Evolutionary conservation across 2,888 invertebrate genomes (phyloP).

Genomic region (Chrysolina americana): DNA sequence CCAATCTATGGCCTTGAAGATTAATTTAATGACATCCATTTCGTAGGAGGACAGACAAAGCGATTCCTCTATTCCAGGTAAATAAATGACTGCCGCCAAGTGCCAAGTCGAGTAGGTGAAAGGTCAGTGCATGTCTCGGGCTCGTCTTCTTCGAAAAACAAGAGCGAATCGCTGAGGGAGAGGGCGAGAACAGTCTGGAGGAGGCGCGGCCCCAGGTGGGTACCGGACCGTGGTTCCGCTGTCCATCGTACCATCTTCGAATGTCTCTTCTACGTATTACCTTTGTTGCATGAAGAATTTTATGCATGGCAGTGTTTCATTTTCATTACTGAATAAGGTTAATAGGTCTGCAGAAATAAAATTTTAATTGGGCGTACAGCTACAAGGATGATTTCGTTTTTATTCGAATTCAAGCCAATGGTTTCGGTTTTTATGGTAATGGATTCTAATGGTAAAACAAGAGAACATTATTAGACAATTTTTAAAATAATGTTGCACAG

Average conservation of each 20-base stretch:
- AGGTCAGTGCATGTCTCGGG: conserved; percentile 49
- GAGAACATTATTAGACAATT: no score
- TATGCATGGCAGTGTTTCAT: conserved; percentile 17
- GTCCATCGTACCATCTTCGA: conserved; percentile 34
- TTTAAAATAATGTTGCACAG: no score
- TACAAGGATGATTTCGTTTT: conserved; percentile 9
- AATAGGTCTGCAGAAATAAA: conserved; percentile 20
- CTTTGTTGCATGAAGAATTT: conserved; percentile 24
- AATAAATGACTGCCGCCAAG: conserved; percentile 8
- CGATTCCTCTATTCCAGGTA: conserved; percentile 11
- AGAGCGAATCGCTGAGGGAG: conserved; percentile 31
- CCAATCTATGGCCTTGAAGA: background rate
- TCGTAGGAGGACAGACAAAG: conserved; percentile 1
- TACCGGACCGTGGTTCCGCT: conserved; percentile 51
- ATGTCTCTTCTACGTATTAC: conserved; percentile 18
- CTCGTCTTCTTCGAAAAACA: conserved; percentile 37
- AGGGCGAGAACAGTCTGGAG: conserved; percentile 35
- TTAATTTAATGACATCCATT: background rate
- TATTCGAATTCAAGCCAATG: background rate
- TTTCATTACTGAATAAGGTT: conserved; percentile 18
- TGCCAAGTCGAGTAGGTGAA: conserved; percentile 43
- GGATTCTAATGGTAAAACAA: no score
- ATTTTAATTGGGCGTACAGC: conserved; percentile 12
- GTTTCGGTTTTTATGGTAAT: background rate
- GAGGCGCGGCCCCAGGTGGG: conserved; percentile 47